phyloP scores from a whole-genome alignment of 2,797 vertebrate species.

The Apodemus agrarius region DNA sequence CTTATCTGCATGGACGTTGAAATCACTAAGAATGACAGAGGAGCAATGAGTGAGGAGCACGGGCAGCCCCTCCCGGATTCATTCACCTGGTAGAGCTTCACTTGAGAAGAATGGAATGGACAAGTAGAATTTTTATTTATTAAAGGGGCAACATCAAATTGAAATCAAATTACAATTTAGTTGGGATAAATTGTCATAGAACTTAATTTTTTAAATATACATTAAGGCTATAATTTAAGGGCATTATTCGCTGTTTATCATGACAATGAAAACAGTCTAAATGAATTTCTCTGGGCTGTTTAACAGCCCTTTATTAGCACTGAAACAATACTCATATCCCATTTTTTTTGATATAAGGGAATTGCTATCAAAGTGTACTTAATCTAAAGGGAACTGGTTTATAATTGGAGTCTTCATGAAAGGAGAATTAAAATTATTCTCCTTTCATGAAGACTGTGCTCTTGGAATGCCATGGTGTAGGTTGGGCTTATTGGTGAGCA shows the following conservation, averaged over 20 bases:
- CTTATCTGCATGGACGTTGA: neutral
- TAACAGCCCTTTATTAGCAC: slow-evolving; percentile 86
- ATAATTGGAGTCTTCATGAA: slow-evolving; percentile 86
- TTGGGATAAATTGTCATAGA: slow-evolving; percentile 79
- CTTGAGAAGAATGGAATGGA: slow-evolving; percentile 74
- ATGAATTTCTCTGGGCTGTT: slow-evolving; percentile 84
- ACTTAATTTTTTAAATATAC: slow-evolving; percentile 80
- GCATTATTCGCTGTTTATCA: slow-evolving; percentile 84
- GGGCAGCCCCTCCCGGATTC: slow-evolving; percentile 60
- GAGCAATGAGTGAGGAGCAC: slow-evolving; percentile 68
- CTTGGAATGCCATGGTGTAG: slow-evolving; percentile 62
- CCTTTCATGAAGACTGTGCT: too few species aligned
- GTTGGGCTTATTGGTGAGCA: slow-evolving; percentile 63
- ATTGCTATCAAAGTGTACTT: slow-evolving; percentile 86
- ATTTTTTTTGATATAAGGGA: slow-evolving; percentile 85
- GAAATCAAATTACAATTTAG: slow-evolving; percentile 78
- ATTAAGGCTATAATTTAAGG: slow-evolving; percentile 82
- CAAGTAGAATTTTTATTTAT: slow-evolving; percentile 78
- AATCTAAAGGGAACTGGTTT: slow-evolving; percentile 88
- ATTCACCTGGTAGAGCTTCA: slow-evolving; percentile 72
- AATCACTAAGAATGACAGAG: neutral
- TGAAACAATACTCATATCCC: slow-evolving; percentile 84
- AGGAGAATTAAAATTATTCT: slow-evolving; percentile 86
- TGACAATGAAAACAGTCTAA: slow-evolving; percentile 83
- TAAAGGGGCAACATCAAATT: slow-evolving; percentile 78